These are phyloP conservation scores for Drosophila persimilis DNA, from an alignment of 1,140 invertebrate genomes.

Conservation along the genomic window DNA sequence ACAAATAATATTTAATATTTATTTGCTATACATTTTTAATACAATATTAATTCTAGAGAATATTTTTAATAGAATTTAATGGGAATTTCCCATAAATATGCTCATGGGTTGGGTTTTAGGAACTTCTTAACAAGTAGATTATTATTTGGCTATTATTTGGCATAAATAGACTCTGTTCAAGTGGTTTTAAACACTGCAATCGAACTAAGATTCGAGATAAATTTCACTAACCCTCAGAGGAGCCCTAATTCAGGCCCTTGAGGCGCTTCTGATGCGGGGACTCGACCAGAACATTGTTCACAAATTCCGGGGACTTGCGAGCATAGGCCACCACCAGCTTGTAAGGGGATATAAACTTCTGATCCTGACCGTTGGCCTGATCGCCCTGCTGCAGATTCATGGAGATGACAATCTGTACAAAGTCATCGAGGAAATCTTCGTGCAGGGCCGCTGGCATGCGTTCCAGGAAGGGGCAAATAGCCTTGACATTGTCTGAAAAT, in stretches of 20 bases:
- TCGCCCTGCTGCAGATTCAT: conserved; percentile 83
- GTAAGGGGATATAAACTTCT: conserved; percentile 83
- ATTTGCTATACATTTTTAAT: too few relatives aligned
- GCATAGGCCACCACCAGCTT: conserved; percentile 85
- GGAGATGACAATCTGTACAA: conserved; percentile 83
- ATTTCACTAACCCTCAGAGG: not conserved
- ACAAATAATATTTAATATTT: too few relatives aligned
- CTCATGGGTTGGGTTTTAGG: not conserved
- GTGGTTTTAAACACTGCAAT: too few relatives aligned
- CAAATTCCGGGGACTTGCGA: conserved; percentile 84
- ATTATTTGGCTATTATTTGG: conserved; percentile 12
- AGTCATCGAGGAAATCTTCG: conserved; percentile 87
- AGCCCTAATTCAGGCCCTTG: conserved; percentile 43
- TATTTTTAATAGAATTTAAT: too few relatives aligned
- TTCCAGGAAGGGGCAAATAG: conserved; percentile 90
- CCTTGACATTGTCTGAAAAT: conserved; percentile 85
- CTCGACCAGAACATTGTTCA: conserved; percentile 43
- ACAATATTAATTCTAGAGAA: too few relatives aligned
- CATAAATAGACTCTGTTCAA: conserved; percentile 18
- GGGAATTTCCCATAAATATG: too few relatives aligned
- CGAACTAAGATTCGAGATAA: too few relatives aligned
- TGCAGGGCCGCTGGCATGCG: conserved; percentile 86
- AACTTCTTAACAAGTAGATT: conserved; percentile 5
- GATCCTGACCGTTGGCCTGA: conserved; percentile 5
- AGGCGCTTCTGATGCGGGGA: conserved; percentile 2